A percentile compares a stretch with the other conserved stretches of the same genome.
phyloP scores from a whole-genome alignment of 2,888 invertebrate genomes.

The Cynaeus angustus region DNA sequence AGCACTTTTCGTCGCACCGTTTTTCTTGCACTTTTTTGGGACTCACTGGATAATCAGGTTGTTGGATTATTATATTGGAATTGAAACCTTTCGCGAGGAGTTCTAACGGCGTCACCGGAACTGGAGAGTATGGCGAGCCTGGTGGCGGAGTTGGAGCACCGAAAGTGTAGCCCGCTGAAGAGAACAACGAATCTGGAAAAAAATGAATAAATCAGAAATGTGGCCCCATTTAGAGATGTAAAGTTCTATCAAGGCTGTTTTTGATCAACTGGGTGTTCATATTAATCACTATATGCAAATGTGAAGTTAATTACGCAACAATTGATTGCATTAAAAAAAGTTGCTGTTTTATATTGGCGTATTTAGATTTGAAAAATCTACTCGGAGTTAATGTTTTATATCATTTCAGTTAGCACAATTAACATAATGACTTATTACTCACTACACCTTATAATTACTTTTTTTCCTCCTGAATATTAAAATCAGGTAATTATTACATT shows the following conservation, averaged over 20 bases:
- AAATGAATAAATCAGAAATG: slow-evolving; percentile 50
- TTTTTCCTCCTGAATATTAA: slow-evolving; percentile 13
- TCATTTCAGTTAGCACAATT: no score
- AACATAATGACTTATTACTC: neutral
- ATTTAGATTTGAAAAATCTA: no score
- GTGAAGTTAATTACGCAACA: no score
- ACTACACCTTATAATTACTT: neutral
- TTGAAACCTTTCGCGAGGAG: slow-evolving; percentile 73
- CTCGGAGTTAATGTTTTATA: no score
- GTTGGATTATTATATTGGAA: slow-evolving; percentile 72
- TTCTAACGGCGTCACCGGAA: slow-evolving; percentile 80
- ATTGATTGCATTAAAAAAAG: no score
- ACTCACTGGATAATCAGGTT: slow-evolving; percentile 60
- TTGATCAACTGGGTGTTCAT: no score
- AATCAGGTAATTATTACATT: slow-evolving; percentile 13
- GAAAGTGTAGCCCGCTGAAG: slow-evolving; percentile 77
- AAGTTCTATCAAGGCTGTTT: no score
- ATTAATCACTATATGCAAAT: no score
- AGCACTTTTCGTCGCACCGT: slow-evolving; percentile 68
- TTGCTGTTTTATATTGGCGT: no score
- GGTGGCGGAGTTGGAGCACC: slow-evolving; percentile 81
- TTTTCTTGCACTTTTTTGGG: slow-evolving; percentile 65
- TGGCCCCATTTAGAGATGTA: no score
- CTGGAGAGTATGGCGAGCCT: slow-evolving; percentile 79
- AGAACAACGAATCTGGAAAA: slow-evolving; percentile 82